Percentiles rank a stretch among this genome's conserved stretches.
Conservation (phyloP, 1,140 invertebrate genomes). For the Scaptodrosophila lebanonensis region DNA sequence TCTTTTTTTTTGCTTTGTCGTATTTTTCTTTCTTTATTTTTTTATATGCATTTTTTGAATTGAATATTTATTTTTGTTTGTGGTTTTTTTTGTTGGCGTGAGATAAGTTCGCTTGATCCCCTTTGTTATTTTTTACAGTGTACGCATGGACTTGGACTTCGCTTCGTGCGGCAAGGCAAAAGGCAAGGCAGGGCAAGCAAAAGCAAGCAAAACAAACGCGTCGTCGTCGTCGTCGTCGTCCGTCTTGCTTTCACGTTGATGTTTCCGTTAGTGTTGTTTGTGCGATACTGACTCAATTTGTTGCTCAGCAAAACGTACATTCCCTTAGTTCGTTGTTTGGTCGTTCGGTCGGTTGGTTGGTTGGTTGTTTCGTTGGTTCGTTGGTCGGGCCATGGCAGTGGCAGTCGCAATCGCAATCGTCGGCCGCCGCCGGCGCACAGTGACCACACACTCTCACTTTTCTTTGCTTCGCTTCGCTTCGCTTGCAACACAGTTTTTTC, state of each 20-base stretch:
- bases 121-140: neutral
- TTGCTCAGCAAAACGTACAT: conserved; percentile 69
- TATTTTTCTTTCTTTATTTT: neutral
- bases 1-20: neutral
- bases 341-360: conserved; percentile 20
- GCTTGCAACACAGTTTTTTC: no score
- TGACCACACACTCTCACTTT: no score
- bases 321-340: conserved; percentile 20
- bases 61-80: no score
- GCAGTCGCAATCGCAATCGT: neutral
- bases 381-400: no score
- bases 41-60: neutral
- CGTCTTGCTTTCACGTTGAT: conserved; percentile 65
- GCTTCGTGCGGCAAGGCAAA: no score
- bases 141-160: neutral
- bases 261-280: conserved; percentile 77
- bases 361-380: conserved; percentile 22
- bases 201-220: conserved; percentile 41
- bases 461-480: no score
- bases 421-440: no score
- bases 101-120: neutral
- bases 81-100: no score
- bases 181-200: conserved; percentile 4
- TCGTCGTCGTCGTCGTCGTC: conserved; percentile 50
- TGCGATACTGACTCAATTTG: conserved; percentile 76